Evolutionary conservation across 2,888 invertebrate species (phyloP), one percentile per base, ranked within the genome.

Genomic region (Parthenolecanium corni): DNA sequence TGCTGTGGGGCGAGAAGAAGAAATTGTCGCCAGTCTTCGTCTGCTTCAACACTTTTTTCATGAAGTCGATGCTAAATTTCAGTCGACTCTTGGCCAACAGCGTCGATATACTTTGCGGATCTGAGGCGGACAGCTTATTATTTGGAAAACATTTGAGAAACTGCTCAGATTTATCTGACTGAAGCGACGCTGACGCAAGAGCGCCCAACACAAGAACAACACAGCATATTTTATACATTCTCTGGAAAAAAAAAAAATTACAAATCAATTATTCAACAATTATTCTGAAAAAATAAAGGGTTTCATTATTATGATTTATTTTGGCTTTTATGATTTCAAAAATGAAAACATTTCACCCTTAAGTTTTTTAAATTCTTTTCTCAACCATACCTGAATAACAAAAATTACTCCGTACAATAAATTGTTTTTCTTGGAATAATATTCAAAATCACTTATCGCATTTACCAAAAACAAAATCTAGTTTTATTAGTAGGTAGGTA

Each of bases 1-100:
- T 83, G 67, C 89, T 90, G 75, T 87, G 86, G 0, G 91, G 91
- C 5, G 91, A 91, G 74, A 89, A 89, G 77, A 92, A 89, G 44
- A 91, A 75, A 72, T 90, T 91, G 5, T 61, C 56, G 23, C 64
- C 62, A 20, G 62, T 49, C 14, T 58, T 58, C 11, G 64, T 57
- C 9, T 56, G 61, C 16, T 62, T 51, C 12, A 65, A 53, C 5
- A 64, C 64, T 23, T 64, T 61, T 36, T 65, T 64, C 25, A 65
- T 46, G 12, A 66, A 58, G 5, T 64, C 64, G 36, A 66, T 63
- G 53, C 64, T 65, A 47, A 66, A 66, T n/a, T 53, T 62, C n/a
- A 64, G 62, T 44, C 65, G 64, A 40, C 65, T 52, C 23, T 62
- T 56, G n/a, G 64, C 52, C 25, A 65, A 21, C 20, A 16, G 36